Evolutionary conservation across 1,140 invertebrate genomes (phyloP).

Genomic region (Calephelis virginiensis): DNA sequence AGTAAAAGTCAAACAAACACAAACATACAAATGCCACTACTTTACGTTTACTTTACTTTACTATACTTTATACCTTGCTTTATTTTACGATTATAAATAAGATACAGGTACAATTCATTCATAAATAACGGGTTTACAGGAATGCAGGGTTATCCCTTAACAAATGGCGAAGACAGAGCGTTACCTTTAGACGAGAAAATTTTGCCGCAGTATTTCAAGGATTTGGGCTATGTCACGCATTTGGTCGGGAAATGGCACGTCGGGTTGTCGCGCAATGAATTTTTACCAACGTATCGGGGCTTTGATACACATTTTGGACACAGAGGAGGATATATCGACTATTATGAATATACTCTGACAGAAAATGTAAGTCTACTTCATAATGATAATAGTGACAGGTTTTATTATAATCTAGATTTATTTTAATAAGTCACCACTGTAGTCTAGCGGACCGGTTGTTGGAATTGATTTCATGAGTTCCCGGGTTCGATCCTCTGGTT

Average conservation of each 20-base stretch:
- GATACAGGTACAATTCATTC: too few relatives aligned
- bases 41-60: too few relatives aligned
- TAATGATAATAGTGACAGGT: too few relatives aligned
- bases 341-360: conserved; percentile 85
- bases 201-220: conserved; percentile 87
- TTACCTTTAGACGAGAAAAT: conserved; percentile 80
- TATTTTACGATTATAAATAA: too few relatives aligned
- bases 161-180: conserved; percentile 58
- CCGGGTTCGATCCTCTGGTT: too few relatives aligned
- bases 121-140: conserved; percentile 36
- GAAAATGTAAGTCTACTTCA: conserved; percentile 74
- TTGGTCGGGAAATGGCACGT: conserved; percentile 96
- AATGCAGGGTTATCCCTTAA: conserved; percentile 66
- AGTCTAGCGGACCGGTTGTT: too few relatives aligned
- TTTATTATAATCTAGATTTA: too few relatives aligned
- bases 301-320: conserved; percentile 93
- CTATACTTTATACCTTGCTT: too few relatives aligned
- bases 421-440: too few relatives aligned
- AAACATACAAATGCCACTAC: too few relatives aligned
- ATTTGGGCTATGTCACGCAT: conserved; percentile 88
- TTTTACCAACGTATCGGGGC: conserved; percentile 88
- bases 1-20: too few relatives aligned
- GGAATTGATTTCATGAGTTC: too few relatives aligned
- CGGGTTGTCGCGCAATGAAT: conserved; percentile 84
- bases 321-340: conserved; percentile 90